A percentile compares a stretch with the other conserved stretches of the same genome.
Evolutionary conservation across 2,113 vertebrate genomes (phyloP).

Genomic region (Myiozetetes cayanensis): DNA sequence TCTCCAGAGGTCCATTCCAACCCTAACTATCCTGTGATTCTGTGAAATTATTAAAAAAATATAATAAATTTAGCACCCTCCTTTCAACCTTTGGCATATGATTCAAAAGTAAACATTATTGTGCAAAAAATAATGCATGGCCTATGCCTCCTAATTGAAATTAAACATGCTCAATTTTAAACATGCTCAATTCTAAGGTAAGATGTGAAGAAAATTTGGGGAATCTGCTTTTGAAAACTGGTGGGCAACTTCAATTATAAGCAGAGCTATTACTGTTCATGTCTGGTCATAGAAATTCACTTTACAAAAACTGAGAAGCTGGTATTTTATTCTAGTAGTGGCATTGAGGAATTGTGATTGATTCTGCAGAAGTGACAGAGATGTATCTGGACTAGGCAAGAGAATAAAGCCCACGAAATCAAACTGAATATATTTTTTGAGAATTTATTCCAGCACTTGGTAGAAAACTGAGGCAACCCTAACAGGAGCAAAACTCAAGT

Average conservation of each 20-base stretch:
- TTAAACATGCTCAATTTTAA: neutral
- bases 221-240: neutral
- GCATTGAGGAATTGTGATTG: neutral
- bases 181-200: neutral
- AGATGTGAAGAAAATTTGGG: neutral
- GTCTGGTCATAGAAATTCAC: neutral
- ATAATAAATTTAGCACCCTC: neutral
- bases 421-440: neutral
- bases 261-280: neutral
- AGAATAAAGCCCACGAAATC: neutral
- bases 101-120: neutral
- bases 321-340: neutral
- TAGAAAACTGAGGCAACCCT: conserved; percentile 50
- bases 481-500: neutral
- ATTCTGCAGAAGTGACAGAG: neutral
- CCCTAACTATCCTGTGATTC: neutral
- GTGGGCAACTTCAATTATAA: neutral
- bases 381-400: neutral
- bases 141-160: neutral
- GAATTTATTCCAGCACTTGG: conserved; percentile 44
- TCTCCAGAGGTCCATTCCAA: neutral
- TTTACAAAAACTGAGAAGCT: neutral
- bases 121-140: neutral
- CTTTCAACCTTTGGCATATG: neutral
- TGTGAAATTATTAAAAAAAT: neutral